A percentile compares a stretch with the other conserved stretches of the same genome.
Conservation (phyloP, 2,113 vertebrate species). For the Indicator indicator region DNA sequence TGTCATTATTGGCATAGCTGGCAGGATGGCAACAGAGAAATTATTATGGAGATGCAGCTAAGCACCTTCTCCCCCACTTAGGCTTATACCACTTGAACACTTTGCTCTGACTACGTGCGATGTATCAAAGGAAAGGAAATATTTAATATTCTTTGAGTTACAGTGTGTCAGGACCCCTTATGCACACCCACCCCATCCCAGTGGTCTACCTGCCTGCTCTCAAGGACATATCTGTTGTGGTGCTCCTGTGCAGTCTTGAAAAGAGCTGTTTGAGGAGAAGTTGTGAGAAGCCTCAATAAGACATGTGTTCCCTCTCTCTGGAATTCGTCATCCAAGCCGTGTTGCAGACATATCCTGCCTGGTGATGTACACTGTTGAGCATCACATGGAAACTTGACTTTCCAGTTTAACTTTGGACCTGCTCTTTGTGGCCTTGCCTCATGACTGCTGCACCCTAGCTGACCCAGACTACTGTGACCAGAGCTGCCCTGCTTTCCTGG, state of each 20-base stretch:
- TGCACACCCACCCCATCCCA: accelerated
- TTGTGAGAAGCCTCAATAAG: not conserved
- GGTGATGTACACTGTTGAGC: too few relatives aligned
- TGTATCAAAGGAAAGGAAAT: not conserved
- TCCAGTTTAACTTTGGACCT: not conserved
- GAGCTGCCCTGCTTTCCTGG: not conserved
- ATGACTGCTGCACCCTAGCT: not conserved
- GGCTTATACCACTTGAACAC: not conserved
- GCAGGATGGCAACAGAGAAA: too few relatives aligned
- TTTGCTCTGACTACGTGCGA: not conserved
- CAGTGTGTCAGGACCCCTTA: too few relatives aligned
- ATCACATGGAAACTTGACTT: not conserved
- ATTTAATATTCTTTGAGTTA: not conserved
- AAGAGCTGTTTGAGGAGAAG: not conserved
- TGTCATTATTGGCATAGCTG: too few relatives aligned
- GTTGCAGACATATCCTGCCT: not conserved
- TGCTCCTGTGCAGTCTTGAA: not conserved
- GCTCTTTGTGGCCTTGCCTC: not conserved
- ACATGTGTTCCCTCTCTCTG: not conserved
- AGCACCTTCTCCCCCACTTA: too few relatives aligned
- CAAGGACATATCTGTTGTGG: not conserved
- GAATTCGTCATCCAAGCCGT: not conserved
- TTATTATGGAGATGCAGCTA: too few relatives aligned
- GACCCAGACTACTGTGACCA: not conserved
- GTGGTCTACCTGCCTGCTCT: not conserved